Evolutionary conservation across 2,113 vertebrate genomes (phyloP), one percentile per base, ranked within the genome.

Genomic region (Gnathonemus longibarbis): DNA sequence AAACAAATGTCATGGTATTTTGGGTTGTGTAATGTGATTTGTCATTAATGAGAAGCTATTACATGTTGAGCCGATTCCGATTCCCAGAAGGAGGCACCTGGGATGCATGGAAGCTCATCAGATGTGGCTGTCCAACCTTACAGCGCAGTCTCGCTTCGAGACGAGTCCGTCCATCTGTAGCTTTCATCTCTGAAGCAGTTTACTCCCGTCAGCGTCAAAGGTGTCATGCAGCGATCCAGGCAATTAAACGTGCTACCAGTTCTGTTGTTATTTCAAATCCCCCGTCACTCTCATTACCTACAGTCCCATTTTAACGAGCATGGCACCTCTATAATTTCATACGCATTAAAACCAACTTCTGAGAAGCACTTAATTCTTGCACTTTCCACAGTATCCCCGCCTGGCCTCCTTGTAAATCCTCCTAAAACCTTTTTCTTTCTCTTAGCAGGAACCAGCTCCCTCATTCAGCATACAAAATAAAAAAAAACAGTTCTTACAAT

Each of bases 271-370:
- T 49, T 87, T 19, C 85, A 52, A 31, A 52, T 46, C 85, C 46
- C n/a, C 45, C 13, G 21, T 87, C 45, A 49, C 42, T 85, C 45
- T 85, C 42, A 85, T 85, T 91, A 92, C 92, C 93, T 93, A 94
- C 94, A 96, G 96, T 95, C 95, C 96, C 95, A 90, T 92, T 95
- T 94, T 95, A 95, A 95, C 93, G 92, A 96, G 95, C 94, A 96
- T 96, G 95, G 95, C 95, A 96, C 96, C 95, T 94, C 94, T 93
- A 96, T 92, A 95, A 92, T 94, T 93, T 93, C 91, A 52, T 83
- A 95, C 95, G 94, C 95, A 90, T 94, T 93, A 95, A 95, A 94
- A 96, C 94, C 94, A 92, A 93, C 89, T 93, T 93, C 52, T 89
- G 53, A 88, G 62, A 93, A 94, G 92, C 93, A 94, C 94, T 94